These are phyloP conservation scores for Lasioglossum albipes DNA, from an alignment of 1,140 invertebrate species.

Conservation along the genomic window DNA sequence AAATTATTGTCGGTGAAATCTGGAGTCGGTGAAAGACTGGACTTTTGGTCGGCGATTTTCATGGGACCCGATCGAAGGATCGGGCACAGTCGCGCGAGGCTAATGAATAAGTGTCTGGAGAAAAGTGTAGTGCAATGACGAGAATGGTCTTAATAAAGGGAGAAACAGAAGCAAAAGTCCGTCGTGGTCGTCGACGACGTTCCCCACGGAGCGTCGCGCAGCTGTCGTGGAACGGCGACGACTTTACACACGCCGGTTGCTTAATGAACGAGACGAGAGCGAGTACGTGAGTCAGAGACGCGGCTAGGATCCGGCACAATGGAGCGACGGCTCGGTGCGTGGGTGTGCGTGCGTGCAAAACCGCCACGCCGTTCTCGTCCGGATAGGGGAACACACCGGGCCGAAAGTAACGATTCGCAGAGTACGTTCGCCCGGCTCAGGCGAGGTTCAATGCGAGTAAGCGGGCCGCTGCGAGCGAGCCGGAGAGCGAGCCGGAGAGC, in stretches of 20 bases:
- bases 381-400: background rate
- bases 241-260: constrained; percentile 18
- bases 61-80: too few relatives aligned
- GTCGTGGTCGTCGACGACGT: background rate
- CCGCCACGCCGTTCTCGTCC: background rate
- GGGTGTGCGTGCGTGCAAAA: constrained; percentile 1
- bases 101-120: constrained; percentile 24
- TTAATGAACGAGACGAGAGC: constrained; percentile 32
- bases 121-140: constrained; percentile 25
- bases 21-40: too few relatives aligned
- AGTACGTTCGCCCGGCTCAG: too few relatives aligned
- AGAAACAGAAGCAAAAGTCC: background rate
- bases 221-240: constrained; percentile 1
- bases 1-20: too few relatives aligned
- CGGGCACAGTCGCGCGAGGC: background rate
- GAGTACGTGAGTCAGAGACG: constrained; percentile 14
- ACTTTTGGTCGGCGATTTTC: too few relatives aligned
- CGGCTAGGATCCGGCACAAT: background rate
- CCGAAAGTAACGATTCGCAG: constrained; percentile 15
- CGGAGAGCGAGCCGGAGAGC: too few relatives aligned
- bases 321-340: background rate
- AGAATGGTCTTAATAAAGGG: constrained; percentile 34
- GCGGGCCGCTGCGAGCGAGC: too few relatives aligned
- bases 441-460: background rate
- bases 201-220: background rate